Evolutionary conservation across 2,888 invertebrate species (phyloP).

Genomic region (Dolomedes plantarius): DNA sequence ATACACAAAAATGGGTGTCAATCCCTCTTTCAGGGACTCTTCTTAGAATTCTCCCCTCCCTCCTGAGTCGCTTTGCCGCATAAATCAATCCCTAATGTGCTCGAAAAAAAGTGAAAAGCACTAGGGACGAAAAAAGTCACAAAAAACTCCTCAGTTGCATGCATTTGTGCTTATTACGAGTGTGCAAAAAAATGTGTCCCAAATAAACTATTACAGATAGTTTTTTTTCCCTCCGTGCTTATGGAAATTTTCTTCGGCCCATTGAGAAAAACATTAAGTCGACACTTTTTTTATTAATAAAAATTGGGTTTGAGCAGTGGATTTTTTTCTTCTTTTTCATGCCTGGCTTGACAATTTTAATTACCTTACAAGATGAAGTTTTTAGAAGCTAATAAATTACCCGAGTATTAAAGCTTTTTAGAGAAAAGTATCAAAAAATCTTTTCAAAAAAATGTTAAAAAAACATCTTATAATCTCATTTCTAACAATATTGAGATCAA

Average conservation of each 20-base stretch:
- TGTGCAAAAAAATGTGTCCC: constrained; percentile 1
- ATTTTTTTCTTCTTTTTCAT: constrained; percentile 39
- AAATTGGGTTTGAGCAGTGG: constrained; percentile 33
- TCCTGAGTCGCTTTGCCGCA: constrained; percentile 13
- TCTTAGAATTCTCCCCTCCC: constrained; percentile 15
- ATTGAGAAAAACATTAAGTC: constrained; percentile 70
- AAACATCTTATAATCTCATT: constrained; percentile 62
- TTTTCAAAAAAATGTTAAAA: constrained; percentile 32
- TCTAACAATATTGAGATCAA: constrained; percentile 63
- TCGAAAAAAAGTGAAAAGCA: constrained; percentile 56
- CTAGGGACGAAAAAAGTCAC: constrained; percentile 43
- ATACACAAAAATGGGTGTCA: constrained; percentile 28
- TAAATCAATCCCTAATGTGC: constrained; percentile 68
- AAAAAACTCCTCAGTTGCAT: constrained; percentile 40
- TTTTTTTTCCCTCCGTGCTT: constrained; percentile 24
- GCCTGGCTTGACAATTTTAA: constrained; percentile 65
- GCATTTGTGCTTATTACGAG: constrained; percentile 43
- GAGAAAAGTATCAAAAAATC: constrained; percentile 15
- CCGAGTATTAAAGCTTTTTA: constrained; percentile 35
- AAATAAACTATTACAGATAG: constrained; percentile 57
- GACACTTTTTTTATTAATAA: constrained; percentile 49
- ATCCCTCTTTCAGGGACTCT: constrained; percentile 27
- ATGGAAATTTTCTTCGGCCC: constrained; percentile 54
- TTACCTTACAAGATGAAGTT: constrained; percentile 65
- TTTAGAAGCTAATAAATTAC: constrained; percentile 67